Conservation (phyloP, 2,113 vertebrate genomes). For the Regulus satrapa region DNA sequence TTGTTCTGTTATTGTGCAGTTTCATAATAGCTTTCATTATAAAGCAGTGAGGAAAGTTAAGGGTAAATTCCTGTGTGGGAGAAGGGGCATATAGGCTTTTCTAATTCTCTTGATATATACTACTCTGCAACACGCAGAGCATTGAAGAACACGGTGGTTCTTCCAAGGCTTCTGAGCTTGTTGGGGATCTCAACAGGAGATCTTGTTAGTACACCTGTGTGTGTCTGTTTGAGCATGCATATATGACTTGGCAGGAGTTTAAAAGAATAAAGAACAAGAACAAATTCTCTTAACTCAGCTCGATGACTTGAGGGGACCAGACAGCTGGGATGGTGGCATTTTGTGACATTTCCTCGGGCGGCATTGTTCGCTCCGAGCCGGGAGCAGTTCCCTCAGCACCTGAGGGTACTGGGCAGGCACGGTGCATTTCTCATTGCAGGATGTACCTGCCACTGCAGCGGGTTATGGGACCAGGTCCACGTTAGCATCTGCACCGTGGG, state of each 20-base stretch:
- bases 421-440: rapidly evolving
- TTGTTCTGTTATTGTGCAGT: slow-evolving; percentile 27
- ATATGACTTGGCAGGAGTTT: background rate
- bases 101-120: background rate
- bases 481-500: background rate
- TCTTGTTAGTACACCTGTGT: background rate
- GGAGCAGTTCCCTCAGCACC: background rate
- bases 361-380: background rate
- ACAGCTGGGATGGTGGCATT: background rate
- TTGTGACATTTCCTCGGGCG: background rate
- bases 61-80: slow-evolving; percentile 59
- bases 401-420: background rate
- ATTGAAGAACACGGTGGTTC: background rate
- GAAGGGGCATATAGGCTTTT: background rate
- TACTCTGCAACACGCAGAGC: background rate
- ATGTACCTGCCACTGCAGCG: background rate
- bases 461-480: background rate
- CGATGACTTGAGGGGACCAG: background rate
- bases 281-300: background rate
- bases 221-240: background rate
- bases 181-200: background rate
- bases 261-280: background rate
- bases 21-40: slow-evolving; percentile 52
- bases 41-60: slow-evolving; percentile 3
- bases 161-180: background rate